phyloP scores from a whole-genome alignment of 2,888 invertebrate genomes.

The Tinea trinotella region DNA sequence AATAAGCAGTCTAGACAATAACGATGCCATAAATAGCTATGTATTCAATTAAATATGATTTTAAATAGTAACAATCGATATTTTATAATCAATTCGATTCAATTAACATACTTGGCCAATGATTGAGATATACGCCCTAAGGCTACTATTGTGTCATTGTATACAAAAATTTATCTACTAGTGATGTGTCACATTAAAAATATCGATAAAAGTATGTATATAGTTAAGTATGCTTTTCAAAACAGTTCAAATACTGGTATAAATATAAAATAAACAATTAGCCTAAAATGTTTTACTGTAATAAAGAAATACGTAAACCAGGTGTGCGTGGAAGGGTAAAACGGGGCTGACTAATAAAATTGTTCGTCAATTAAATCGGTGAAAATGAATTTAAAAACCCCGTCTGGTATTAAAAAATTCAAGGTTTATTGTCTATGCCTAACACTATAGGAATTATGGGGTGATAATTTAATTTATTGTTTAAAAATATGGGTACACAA shows the following conservation, averaged over 20 bases:
- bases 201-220: background rate
- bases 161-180: constrained; percentile 15
- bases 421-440: too few relatives aligned
- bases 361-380: too few relatives aligned
- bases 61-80: background rate
- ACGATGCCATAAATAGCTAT: background rate
- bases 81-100: constrained; percentile 11
- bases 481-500: too few relatives aligned
- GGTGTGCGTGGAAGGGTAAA: too few relatives aligned
- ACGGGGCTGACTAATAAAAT: too few relatives aligned
- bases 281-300: too few relatives aligned
- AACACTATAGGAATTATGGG: too few relatives aligned
- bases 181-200: constrained; percentile 3
- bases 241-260: background rate
- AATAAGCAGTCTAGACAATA: background rate
- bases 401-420: too few relatives aligned
- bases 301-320: too few relatives aligned
- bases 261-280: too few relatives aligned
- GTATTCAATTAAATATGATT: background rate
- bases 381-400: too few relatives aligned
- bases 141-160: constrained; percentile 19
- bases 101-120: constrained; percentile 9
- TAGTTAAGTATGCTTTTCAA: background rate
- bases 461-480: too few relatives aligned
- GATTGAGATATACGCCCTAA: constrained; percentile 22